Evolutionary conservation across 37 sponge, comb jelly and placozoan genomes (phyloP), one percentile per base, ranked within the genome.

Genomic region (Diacarnus erythraeanus): DNA sequence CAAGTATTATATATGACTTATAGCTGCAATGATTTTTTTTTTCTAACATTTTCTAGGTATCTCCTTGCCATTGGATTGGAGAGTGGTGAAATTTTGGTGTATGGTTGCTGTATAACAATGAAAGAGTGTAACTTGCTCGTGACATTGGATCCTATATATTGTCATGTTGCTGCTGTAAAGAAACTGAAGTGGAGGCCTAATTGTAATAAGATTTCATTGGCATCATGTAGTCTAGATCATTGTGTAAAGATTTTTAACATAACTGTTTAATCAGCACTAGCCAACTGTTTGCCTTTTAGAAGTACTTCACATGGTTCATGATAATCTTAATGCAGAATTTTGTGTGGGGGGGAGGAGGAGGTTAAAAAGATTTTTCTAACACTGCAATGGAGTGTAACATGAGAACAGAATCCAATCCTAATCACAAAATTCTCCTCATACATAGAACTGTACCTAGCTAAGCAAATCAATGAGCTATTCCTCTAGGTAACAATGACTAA

Each of bases 11-110:
- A 6, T 29, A 29, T 12, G 22, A 26, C 71, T 30, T 21, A 40
- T 27, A 2, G 33, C 36, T 38, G 40, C 38, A 38, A 35, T 31
- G 70, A 20, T 36, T 34, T 17, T 12, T 69, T 69, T 41, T n/a
- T n/a, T n/a, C 2, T 31, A 10, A 20, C 3, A 6, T 17, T 27
- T 17, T 42, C 2, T 51, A 89, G 94, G 42, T 87, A 91, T 43
- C 31, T 84, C 1, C 66, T 91, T 15, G 88, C 91, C 20, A 57
- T 87, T 63, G 94, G 94, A 5, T 58, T 87, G 41, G 94, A 94
- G 35, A 41, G 21, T 57, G 94, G 94, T 33, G 44, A 34, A 20
- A 29, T 94, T 8, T 33, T 68, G 2, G 59, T 94, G 0, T 70
- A 79, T 60, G 36, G 0, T 26, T 77, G 77, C 71, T 38, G 22